These are phyloP conservation scores for Cataglyphis hispanica DNA, from an alignment of 1,140 invertebrate genomes.

Conservation along the genomic window DNA sequence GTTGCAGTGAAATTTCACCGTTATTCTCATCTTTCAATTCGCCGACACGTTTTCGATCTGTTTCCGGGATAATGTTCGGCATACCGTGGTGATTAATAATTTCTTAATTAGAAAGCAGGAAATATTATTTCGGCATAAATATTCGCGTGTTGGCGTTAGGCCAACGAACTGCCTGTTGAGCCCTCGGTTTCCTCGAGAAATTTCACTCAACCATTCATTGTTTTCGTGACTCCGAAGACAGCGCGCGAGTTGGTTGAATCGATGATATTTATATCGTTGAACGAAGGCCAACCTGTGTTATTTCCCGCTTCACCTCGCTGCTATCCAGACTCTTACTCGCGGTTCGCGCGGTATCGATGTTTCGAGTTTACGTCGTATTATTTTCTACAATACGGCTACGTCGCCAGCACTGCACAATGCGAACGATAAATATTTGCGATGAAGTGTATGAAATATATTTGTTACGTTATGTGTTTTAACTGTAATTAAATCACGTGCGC, in stretches of 20 bases:
- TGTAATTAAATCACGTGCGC: constrained; percentile 32
- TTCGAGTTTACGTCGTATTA: constrained; percentile 41
- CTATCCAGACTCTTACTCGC: constrained; percentile 27
- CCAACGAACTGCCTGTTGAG: constrained; percentile 72
- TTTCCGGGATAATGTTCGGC: neutral
- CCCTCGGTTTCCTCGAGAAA: neutral
- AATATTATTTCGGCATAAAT: neutral
- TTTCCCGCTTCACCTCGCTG: constrained; percentile 50
- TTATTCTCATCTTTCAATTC: neutral
- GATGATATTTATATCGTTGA: constrained; percentile 54
- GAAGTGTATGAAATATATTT: constrained; percentile 42
- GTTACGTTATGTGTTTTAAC: constrained; percentile 31
- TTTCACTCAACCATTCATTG: constrained; percentile 26
- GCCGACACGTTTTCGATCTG: neutral
- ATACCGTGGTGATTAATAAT: neutral
- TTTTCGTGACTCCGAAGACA: constrained; percentile 47
- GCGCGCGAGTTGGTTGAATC: constrained; percentile 29
- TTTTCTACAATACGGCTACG: constrained; percentile 53
- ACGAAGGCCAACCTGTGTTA: constrained; percentile 51
- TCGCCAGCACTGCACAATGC: constrained; percentile 33
- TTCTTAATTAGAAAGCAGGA: neutral
- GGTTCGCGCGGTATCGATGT: constrained; percentile 36
- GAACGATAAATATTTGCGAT: constrained; percentile 49
- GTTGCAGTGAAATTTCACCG: neutral
- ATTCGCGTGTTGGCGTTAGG: constrained; percentile 54